Evolutionary conservation across 2,113 vertebrate species (phyloP).

Genomic region (Chelonoidis abingdonii): DNA sequence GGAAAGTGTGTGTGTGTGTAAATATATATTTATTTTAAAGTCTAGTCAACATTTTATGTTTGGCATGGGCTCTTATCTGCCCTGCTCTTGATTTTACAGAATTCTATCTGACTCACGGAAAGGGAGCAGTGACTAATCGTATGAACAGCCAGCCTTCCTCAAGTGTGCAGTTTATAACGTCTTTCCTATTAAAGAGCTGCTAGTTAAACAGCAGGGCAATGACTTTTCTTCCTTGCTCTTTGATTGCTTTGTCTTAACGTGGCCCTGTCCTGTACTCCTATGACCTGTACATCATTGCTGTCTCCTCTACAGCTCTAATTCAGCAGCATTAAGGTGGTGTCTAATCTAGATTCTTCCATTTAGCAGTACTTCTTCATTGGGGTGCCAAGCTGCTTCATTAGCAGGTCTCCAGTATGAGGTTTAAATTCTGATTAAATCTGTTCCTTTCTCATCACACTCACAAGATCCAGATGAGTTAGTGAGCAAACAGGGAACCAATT

Average conservation of each 20-base stretch:
- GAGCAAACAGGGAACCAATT: not conserved
- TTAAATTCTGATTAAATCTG: not conserved
- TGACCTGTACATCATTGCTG: rapidly evolving
- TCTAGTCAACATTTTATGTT: not conserved
- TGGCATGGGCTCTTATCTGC: not conserved
- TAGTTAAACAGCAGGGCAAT: not conserved
- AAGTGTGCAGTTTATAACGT: no score
- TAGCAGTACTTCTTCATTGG: not conserved
- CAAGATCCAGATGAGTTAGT: not conserved
- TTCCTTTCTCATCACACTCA: not conserved
- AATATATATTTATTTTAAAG: not conserved
- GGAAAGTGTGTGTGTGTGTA: no score
- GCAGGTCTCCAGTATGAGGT: not conserved
- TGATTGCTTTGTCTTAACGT: rapidly evolving
- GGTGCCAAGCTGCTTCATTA: not conserved
- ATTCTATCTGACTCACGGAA: not conserved
- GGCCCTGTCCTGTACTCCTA: not conserved
- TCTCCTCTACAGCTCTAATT: not conserved
- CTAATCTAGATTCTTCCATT: not conserved
- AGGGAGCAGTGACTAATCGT: not conserved
- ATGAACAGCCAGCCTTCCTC: not conserved
- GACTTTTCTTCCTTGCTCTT: not conserved
- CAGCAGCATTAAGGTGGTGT: rapidly evolving
- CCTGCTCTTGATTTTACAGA: not conserved
- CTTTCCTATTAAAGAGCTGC: not conserved